These are phyloP conservation scores for Biston betularia DNA, from an alignment of 2,888 invertebrate genomes.

Conservation along the genomic window DNA sequence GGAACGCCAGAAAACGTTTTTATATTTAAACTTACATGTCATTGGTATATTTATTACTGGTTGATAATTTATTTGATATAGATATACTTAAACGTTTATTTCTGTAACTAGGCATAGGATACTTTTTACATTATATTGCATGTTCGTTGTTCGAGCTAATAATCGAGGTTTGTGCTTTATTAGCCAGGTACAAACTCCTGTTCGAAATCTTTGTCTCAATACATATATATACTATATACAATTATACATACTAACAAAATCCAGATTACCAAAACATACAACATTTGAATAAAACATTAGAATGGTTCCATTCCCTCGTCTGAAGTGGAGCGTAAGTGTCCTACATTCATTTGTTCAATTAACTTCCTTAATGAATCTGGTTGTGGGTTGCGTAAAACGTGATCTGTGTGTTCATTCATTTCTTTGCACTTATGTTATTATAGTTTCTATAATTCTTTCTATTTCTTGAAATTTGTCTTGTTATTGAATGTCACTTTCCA, in stretches of 20 bases:
- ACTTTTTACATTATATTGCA: too few species aligned
- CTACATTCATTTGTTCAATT: slow-evolving; percentile 55
- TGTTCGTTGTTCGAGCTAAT: too few species aligned
- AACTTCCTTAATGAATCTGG: slow-evolving; percentile 54
- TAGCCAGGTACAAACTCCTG: not conserved
- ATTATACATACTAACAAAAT: slow-evolving; percentile 51
- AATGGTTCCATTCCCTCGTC: slow-evolving; percentile 55
- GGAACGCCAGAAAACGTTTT: slow-evolving; percentile 48
- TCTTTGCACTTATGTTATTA: slow-evolving; percentile 31
- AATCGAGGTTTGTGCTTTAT: too few species aligned
- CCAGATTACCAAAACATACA: slow-evolving; percentile 56
- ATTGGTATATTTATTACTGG: slow-evolving; percentile 21
- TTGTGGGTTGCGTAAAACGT: slow-evolving; percentile 36
- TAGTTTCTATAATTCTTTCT: not conserved
- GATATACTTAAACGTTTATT: too few species aligned
- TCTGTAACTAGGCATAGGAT: too few species aligned
- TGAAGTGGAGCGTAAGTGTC: slow-evolving; percentile 52
- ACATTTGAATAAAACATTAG: slow-evolving; percentile 53
- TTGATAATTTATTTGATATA: not conserved
- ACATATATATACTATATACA: too few species aligned
- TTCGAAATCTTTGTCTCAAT: slow-evolving; percentile 38
- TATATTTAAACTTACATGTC: slow-evolving; percentile 51
- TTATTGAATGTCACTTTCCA: too few species aligned
- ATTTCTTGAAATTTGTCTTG: too few species aligned
- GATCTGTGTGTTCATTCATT: slow-evolving; percentile 36